Conservation (phyloP, 2,113 vertebrate species). For the Typhlomys cinereus region DNA sequence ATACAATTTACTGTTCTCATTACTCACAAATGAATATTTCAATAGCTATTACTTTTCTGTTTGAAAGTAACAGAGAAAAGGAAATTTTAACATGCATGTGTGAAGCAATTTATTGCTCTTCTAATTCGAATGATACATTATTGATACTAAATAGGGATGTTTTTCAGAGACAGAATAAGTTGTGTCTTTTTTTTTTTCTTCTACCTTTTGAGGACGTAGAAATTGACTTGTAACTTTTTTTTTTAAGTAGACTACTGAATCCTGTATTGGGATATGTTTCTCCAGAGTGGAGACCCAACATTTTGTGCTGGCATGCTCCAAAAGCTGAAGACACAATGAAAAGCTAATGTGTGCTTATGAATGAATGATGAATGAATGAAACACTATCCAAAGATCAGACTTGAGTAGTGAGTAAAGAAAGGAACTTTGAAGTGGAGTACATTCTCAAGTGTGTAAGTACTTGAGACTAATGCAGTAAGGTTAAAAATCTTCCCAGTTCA, state of each 20-base stretch:
- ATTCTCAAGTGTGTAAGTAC: not conserved
- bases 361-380: not conserved
- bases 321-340: not conserved
- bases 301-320: not conserved
- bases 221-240: not conserved
- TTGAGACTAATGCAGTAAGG: not conserved
- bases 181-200: slow-evolving; percentile 12
- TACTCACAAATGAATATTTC: slow-evolving; percentile 37
- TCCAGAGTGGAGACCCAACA: not conserved
- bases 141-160: slow-evolving; percentile 14
- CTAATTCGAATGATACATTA: not conserved
- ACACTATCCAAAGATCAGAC: not conserved
- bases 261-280: not conserved
- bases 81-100: not conserved
- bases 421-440: not conserved
- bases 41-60: not conserved
- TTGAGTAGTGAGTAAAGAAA: not conserved
- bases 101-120: not conserved
- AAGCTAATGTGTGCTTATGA: not conserved
- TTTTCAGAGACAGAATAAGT: slow-evolving; percentile 32
- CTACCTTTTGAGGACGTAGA: not conserved
- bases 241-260: not conserved
- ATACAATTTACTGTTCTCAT: not conserved
- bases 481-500: not conserved
- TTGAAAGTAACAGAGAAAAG: not conserved